Conservation (phyloP, 2,113 vertebrate species). For the Proterorhinus semilunaris region DNA sequence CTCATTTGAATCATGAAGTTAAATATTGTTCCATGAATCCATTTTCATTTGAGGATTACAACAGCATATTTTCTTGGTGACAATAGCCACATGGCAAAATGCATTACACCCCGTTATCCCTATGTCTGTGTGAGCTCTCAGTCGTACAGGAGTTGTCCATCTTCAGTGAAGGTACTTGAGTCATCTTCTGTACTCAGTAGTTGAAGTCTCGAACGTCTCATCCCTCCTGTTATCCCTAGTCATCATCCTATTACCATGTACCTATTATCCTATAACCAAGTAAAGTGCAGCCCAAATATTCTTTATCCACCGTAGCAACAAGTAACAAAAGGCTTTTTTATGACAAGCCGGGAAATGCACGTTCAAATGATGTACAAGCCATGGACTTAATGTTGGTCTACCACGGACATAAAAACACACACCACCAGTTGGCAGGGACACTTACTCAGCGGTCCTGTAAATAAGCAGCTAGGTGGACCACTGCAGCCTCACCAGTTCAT, state of each 20-base stretch:
- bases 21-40: background rate
- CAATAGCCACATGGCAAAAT: too few relatives aligned
- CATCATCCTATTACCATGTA: too few relatives aligned
- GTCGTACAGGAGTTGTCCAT: too few relatives aligned
- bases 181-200: too few relatives aligned
- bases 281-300: too few relatives aligned
- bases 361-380: slow-evolving; percentile 21
- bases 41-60: background rate
- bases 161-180: too few relatives aligned
- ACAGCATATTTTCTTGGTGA: too few relatives aligned
- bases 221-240: too few relatives aligned
- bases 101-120: too few relatives aligned
- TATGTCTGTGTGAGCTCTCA: too few relatives aligned
- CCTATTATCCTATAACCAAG: too few relatives aligned
- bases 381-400: slow-evolving; percentile 46
- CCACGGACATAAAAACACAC: slow-evolving; percentile 59
- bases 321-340: slow-evolving; percentile 6
- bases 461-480: slow-evolving; percentile 67
- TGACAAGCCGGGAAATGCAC: slow-evolving; percentile 7
- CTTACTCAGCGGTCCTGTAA: slow-evolving; percentile 56
- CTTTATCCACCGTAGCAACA: background rate
- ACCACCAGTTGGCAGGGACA: slow-evolving; percentile 27
- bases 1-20: background rate
- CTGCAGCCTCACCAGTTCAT: slow-evolving; percentile 46
- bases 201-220: too few relatives aligned